Conservation (phyloP, 2,888 invertebrate genomes). For the Drepana falcataria region DNA sequence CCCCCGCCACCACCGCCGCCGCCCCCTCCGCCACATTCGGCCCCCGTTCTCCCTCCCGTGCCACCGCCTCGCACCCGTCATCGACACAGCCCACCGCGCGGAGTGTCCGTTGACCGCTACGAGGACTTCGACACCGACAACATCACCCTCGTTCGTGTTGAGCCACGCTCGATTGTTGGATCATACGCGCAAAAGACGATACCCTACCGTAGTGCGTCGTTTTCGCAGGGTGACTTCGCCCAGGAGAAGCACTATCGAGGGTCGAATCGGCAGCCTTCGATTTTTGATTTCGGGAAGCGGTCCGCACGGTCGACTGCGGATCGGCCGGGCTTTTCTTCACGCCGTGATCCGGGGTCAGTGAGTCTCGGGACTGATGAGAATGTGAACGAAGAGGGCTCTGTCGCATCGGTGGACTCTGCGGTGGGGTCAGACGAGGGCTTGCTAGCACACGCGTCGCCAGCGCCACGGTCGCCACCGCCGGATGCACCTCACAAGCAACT, state of each 20-base stretch:
- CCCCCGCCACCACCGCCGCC: slow-evolving; percentile 58
- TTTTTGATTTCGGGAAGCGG: slow-evolving; percentile 65
- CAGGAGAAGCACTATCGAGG: slow-evolving; percentile 74
- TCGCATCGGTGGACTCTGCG: slow-evolving; percentile 79
- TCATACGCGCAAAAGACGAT: slow-evolving; percentile 82
- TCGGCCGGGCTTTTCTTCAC: slow-evolving; percentile 32
- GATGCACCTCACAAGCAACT: slow-evolving; percentile 69
- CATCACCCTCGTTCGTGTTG: slow-evolving; percentile 76
- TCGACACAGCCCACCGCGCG: slow-evolving; percentile 71
- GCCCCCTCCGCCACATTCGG: slow-evolving; percentile 63
- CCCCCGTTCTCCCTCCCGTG: slow-evolving; percentile 78
- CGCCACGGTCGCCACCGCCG: slow-evolving; percentile 66
- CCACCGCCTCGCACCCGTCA: slow-evolving; percentile 76
- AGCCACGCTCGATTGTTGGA: slow-evolving; percentile 79
- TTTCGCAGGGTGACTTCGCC: slow-evolving; percentile 90
- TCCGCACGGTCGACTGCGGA: slow-evolving; percentile 37
- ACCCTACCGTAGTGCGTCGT: slow-evolving; percentile 90
- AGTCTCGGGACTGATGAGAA: slow-evolving; percentile 56
- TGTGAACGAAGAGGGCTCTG: slow-evolving; percentile 68
- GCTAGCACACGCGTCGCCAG: slow-evolving; percentile 58
- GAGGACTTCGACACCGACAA: slow-evolving; percentile 70
- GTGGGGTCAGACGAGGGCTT: slow-evolving; percentile 80
- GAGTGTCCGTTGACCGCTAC: slow-evolving; percentile 66
- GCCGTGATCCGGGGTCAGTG: slow-evolving; percentile 49
- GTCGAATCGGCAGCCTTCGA: slow-evolving; percentile 54